These are phyloP conservation scores for Hemiprocne comata DNA, from an alignment of 2,113 vertebrate species.

Conservation along the genomic window DNA sequence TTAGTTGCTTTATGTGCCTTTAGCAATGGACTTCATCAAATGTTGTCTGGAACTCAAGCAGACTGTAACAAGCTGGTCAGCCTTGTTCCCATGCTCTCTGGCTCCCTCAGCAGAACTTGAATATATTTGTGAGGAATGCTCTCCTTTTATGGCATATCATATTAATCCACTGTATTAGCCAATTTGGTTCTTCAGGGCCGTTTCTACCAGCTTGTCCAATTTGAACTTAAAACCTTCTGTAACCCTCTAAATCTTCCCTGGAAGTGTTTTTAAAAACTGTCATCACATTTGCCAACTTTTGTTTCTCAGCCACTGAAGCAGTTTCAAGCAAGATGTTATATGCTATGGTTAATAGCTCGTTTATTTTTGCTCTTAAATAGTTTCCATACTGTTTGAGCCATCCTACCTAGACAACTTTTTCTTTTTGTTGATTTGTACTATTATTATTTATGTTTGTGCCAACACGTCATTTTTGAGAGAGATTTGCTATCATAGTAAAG, in stretches of 20 bases:
- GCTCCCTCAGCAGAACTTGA: background rate
- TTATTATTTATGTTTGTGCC: background rate
- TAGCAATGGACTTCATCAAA: background rate
- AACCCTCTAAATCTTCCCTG: constrained; percentile 42
- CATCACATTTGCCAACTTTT: constrained; percentile 36
- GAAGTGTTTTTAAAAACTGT: constrained; percentile 42
- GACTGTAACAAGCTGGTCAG: constrained; percentile 17
- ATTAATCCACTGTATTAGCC: background rate
- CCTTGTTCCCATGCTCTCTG: constrained; percentile 39
- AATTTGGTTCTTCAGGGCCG: background rate
- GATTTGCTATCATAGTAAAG: background rate
- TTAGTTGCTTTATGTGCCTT: background rate
- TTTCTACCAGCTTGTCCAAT: constrained; percentile 17
- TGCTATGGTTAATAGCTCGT: constrained; percentile 30
- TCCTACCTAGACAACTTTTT: background rate
- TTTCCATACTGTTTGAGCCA: constrained; percentile 1
- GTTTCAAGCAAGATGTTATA: constrained; percentile 45
- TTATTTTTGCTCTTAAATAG: constrained; percentile 27
- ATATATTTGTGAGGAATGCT: background rate
- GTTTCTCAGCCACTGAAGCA: constrained; percentile 10
- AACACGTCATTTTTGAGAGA: background rate
- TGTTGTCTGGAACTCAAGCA: background rate
- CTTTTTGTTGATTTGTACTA: background rate
- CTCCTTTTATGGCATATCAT: background rate
- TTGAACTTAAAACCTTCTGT: background rate